Conservation (phyloP, 2,888 invertebrate genomes). For the Tipula helvola region DNA sequence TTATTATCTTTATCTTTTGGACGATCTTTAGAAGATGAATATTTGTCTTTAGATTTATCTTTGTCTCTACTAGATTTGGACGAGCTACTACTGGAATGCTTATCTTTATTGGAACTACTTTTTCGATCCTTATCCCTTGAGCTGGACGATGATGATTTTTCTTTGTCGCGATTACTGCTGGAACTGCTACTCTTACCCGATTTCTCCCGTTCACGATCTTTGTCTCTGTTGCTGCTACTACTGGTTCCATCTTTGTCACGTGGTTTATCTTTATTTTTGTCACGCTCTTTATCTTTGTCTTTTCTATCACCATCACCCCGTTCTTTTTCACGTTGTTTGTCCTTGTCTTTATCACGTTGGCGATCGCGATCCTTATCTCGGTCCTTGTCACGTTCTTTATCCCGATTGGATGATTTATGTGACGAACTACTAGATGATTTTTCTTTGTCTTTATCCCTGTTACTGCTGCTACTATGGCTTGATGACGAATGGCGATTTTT, state of each 20-base stretch:
- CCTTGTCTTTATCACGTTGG: conserved; percentile 27
- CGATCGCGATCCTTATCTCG: conserved; percentile 26
- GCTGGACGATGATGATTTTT: conserved; percentile 12
- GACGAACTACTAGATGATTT: conserved; percentile 43
- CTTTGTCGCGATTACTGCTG: conserved; percentile 24
- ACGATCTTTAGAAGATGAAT: conserved; percentile 28
- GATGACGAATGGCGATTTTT: conserved; percentile 21
- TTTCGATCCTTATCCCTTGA: background rate
- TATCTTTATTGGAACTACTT: conserved; percentile 27
- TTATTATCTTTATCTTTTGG: conserved; percentile 29
- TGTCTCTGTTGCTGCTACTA: conserved; percentile 23
- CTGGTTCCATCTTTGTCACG: conserved; percentile 23
- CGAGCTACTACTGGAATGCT: conserved; percentile 33
- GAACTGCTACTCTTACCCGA: conserved; percentile 23
- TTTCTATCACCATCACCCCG: conserved; percentile 34
- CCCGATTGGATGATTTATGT: conserved; percentile 42
- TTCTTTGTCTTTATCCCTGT: conserved; percentile 33
- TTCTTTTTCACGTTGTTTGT: conserved; percentile 31
- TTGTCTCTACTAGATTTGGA: conserved; percentile 27
- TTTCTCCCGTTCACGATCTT: conserved; percentile 19
- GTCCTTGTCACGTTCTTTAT: conserved; percentile 35
- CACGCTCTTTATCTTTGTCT: conserved; percentile 6
- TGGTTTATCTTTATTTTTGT: conserved; percentile 16
- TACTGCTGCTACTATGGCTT: conserved; percentile 32
- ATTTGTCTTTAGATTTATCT: conserved; percentile 23